A percentile compares a stretch with the other conserved stretches of the same genome.
These are phyloP conservation scores for Sesamia nonagrioides DNA, from an alignment of 1,140 invertebrate species.

Conservation along the genomic window DNA sequence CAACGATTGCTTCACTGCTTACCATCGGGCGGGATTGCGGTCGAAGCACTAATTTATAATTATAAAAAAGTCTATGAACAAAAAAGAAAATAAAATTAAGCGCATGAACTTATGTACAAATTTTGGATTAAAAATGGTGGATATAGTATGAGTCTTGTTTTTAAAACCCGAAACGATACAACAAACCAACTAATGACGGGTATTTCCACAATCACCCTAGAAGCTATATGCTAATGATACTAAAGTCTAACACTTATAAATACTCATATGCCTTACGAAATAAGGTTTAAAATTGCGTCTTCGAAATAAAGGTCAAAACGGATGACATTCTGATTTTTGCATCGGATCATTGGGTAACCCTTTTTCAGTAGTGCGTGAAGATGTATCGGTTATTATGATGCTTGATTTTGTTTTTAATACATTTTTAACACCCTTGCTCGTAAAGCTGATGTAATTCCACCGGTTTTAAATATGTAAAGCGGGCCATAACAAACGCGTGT, in stretches of 20 bases:
- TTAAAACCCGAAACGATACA: background rate
- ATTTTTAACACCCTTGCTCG: no score
- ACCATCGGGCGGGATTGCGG: no score
- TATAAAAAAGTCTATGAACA: no score
- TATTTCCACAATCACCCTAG: constrained; percentile 11
- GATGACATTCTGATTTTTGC: constrained; percentile 21
- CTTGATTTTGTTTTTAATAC: background rate
- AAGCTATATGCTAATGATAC: constrained; percentile 10
- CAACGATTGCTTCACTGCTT: no score
- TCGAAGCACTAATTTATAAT: no score
- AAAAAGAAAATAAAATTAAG: no score
- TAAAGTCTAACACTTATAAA: background rate
- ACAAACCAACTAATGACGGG: constrained; percentile 5
- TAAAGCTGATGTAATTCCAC: no score
- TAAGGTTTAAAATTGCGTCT: background rate
- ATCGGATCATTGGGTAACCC: constrained; percentile 38
- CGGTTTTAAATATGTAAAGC: no score
- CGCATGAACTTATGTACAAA: no score
- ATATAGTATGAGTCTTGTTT: no score
- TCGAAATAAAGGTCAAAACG: background rate
- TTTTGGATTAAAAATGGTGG: background rate
- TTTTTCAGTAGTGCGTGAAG: constrained; percentile 34
- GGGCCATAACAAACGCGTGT: no score
- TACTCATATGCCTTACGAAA: background rate
- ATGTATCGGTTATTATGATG: background rate